Conservation (phyloP, 2,113 vertebrate genomes). For the Dermatemys mawii region DNA sequence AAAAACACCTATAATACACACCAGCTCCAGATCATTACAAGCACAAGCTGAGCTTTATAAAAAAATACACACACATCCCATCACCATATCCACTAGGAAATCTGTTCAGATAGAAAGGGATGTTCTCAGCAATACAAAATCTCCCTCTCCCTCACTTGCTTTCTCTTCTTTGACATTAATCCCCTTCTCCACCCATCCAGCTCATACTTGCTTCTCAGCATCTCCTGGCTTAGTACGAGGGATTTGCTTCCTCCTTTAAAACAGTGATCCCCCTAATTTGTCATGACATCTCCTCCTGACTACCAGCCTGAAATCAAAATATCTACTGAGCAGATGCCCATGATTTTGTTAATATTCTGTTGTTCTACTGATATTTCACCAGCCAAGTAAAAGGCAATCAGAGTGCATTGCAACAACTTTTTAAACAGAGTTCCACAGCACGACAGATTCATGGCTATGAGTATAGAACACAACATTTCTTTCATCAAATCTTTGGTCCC, state of each 20-base stretch:
- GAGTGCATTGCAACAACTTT: background rate
- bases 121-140: background rate
- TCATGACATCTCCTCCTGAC: background rate
- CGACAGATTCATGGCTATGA: background rate
- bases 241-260: background rate
- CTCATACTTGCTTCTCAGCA: rapidly evolving
- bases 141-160: background rate
- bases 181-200: background rate
- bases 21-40: background rate
- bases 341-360: background rate
- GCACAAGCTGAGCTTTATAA: background rate
- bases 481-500: constrained; percentile 11
- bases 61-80: background rate
- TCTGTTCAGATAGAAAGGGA: background rate
- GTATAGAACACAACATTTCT: constrained; percentile 1
- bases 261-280: background rate
- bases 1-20: background rate
- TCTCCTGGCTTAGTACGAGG: background rate
- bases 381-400: background rate
- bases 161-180: background rate
- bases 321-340: background rate
- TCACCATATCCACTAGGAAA: rapidly evolving
- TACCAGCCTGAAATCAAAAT: background rate
- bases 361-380: background rate
- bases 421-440: background rate